Evolutionary conservation across 2,113 vertebrate genomes (phyloP), one percentile per base, ranked within the genome.

Genomic region (Cardinalis cardinalis): DNA sequence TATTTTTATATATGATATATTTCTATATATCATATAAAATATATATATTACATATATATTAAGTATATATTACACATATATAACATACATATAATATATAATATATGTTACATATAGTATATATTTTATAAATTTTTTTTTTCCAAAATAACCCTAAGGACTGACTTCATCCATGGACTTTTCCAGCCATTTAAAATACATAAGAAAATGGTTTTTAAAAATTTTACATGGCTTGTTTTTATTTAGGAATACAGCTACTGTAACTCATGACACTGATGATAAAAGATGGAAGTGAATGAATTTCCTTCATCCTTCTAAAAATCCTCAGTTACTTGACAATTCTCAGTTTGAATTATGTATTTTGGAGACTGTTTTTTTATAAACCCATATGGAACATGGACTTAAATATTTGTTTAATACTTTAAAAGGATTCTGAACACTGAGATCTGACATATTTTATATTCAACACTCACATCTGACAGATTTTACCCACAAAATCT

Each of bases 311-410:
- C 8, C 24, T n/a, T n/a, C n/a, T 10, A 26, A 64, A 86, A 87
- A 56, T 13, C 25, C 18, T 70, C 17, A 51, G 4, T 38, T 49
- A 31, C 34, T 29, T 51, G 31, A 23, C 18, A 63, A 56, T 3
- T 15, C 64, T 2, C 5, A 24, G 11, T 52, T 41, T 40, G 9
- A 84, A 60, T 32, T 15, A 18, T 79, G 0, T 1, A 19, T 13
- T 85, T n/a, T 4, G 21, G 14, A 38, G n/a, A 24, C 0, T 68
- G 7, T 7, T 51, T 14, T 80, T 46, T 40, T 23, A 40, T 23
- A 14, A 60, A n/a, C 2, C 7, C 5, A 7, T 29, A 32, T 1
- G 7, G 14, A 70, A 68, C 4, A 43, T 0, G 10, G 31, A 60
- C 23, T 84, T n/a, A 8, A 74, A 24, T 6, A 4, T 43, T 34